Evolutionary conservation across 1,140 invertebrate genomes (phyloP).

Genomic region (Contarinia nasturtii): DNA sequence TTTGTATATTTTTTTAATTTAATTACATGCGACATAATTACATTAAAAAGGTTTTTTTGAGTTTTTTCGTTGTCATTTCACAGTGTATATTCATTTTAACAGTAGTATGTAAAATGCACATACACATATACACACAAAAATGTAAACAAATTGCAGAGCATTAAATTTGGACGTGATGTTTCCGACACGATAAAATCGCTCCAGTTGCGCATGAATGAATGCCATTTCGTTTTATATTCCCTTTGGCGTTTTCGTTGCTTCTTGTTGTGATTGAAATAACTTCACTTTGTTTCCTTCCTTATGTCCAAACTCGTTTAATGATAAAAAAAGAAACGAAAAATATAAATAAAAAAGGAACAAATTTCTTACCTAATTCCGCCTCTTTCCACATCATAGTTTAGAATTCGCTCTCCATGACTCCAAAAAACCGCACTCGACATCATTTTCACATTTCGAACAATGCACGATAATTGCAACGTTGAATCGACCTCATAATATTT

Average conservation of each 20-base stretch:
- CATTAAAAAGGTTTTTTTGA: no score
- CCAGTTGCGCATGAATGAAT: neutral
- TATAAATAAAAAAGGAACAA: neutral
- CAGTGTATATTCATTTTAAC: no score
- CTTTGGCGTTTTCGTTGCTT: neutral
- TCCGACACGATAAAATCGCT: no score
- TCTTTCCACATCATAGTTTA: conserved; percentile 52
- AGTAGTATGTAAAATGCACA: no score
- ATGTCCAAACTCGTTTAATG: neutral
- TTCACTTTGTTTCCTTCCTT: neutral
- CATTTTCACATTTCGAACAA: conserved; percentile 49
- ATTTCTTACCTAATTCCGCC: conserved; percentile 48
- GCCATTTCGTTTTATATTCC: neutral
- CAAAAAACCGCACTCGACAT: conserved; percentile 42
- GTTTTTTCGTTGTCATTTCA: no score
- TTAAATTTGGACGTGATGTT: no score
- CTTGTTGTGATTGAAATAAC: neutral
- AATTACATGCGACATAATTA: no score
- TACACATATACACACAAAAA: no score
- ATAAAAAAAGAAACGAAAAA: neutral
- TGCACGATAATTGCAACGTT: conserved; percentile 49
- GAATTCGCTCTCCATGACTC: conserved; percentile 45
- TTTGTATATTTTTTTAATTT: no score
- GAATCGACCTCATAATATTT: conserved; percentile 60
- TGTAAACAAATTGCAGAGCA: no score